These are phyloP conservation scores for Cettia cetti DNA, from an alignment of 2,113 vertebrate genomes.

Conservation along the genomic window DNA sequence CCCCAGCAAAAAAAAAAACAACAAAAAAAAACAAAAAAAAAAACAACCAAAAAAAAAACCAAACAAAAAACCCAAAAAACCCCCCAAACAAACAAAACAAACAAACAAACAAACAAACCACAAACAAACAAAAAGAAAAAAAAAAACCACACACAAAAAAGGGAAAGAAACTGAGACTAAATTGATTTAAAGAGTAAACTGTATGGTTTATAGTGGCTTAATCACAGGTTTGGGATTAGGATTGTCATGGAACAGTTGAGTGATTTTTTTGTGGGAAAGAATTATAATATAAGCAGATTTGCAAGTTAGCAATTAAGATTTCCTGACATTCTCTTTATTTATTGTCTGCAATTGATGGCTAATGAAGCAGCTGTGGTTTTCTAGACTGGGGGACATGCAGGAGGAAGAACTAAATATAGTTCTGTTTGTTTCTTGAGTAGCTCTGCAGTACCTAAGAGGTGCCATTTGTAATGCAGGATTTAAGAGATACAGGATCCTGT, in stretches of 20 bases:
- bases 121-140: neutral
- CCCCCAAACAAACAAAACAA: too few species aligned
- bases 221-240: neutral
- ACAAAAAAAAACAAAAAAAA: too few species aligned
- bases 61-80: too few species aligned
- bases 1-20: too few species aligned
- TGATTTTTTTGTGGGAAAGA: neutral
- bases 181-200: fast-evolving
- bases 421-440: neutral
- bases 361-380: neutral
- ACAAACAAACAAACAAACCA: too few species aligned
- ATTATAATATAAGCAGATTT: neutral
- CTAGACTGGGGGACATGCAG: neutral
- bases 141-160: too few species aligned
- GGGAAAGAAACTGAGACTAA: neutral
- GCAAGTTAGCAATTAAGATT: neutral
- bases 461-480: neutral
- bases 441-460: neutral
- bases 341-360: neutral
- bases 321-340: neutral
- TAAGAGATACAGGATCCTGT: neutral
- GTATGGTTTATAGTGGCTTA: neutral
- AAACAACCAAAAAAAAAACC: too few species aligned
- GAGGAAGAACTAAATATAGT: neutral
- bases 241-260: neutral